These are phyloP conservation scores for Zeugodacus cucurbitae DNA, from an alignment of 1,140 invertebrate species.

Conservation along the genomic window DNA sequence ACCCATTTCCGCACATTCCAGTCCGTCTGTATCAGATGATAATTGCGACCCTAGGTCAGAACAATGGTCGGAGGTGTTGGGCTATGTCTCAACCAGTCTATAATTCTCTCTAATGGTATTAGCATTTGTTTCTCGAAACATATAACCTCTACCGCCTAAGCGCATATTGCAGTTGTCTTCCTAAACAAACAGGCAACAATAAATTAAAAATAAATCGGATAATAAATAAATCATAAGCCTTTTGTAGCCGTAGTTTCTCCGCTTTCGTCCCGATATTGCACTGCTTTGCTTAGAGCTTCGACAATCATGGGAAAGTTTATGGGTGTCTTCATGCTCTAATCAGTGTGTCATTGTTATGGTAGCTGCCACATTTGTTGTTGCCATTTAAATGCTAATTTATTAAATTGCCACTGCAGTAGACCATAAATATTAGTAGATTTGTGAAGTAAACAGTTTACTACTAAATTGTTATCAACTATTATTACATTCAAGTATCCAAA, in stretches of 20 bases:
- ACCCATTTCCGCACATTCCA: not conserved
- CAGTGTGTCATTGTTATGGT: not conserved
- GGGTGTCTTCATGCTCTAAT: not conserved
- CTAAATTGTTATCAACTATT: not conserved
- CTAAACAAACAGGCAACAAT: constrained; percentile 23
- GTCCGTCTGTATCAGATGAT: not conserved
- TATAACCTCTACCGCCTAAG: not conserved
- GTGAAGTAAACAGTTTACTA: not conserved
- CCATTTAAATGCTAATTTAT: not conserved
- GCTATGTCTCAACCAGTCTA: not conserved
- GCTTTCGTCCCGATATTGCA: not conserved
- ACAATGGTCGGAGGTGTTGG: not conserved
- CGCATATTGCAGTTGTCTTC: not conserved
- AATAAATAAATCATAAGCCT: constrained; percentile 20
- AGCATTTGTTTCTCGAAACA: constrained; percentile 20
- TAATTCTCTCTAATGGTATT: not conserved
- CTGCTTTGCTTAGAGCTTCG: not conserved
- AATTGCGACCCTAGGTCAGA: not conserved
- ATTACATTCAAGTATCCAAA: not conserved
- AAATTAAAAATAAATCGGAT: constrained; percentile 10
- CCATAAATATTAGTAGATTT: not conserved
- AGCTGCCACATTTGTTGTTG: not conserved
- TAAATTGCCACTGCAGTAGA: not conserved
- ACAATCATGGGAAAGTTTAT: not conserved
- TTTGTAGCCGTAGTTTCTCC: not conserved